Evolutionary conservation across 2,888 invertebrate species (phyloP).

Genomic region (Axea sp.): DNA sequence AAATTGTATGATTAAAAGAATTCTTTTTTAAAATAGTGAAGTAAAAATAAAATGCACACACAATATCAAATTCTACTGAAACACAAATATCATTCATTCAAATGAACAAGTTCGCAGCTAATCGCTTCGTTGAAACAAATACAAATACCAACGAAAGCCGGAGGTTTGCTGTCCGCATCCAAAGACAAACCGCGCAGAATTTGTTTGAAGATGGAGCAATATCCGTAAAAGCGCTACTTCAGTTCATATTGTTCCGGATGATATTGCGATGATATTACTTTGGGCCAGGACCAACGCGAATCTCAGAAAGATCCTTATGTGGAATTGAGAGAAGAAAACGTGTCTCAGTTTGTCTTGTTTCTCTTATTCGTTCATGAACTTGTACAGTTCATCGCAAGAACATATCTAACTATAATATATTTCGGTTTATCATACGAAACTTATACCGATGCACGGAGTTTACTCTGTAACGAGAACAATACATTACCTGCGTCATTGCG

Average conservation of each 20-base stretch:
- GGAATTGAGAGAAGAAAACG: slow-evolving; percentile 41
- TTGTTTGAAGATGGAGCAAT: slow-evolving; percentile 57
- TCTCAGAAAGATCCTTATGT: slow-evolving; percentile 38
- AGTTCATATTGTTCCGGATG: slow-evolving; percentile 51
- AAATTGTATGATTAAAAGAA: no score
- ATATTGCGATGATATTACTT: slow-evolving; percentile 56
- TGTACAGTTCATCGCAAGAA: slow-evolving; percentile 41
- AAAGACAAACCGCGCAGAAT: slow-evolving; percentile 43
- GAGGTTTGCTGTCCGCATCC: slow-evolving; percentile 27
- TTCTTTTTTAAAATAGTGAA: neutral
- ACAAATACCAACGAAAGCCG: slow-evolving; percentile 32
- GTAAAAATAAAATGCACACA: neutral
- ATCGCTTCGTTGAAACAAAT: slow-evolving; percentile 32
- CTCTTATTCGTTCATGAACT: slow-evolving; percentile 32
- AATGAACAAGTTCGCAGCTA: slow-evolving; percentile 43
- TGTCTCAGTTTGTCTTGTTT: slow-evolving; percentile 32
- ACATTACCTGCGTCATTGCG: no score
- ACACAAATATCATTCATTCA: slow-evolving; percentile 18
- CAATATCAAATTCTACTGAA: no score
- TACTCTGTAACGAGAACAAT: no score
- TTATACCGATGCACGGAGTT: no score
- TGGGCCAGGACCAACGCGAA: slow-evolving; percentile 37
- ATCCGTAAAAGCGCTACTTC: slow-evolving; percentile 56
- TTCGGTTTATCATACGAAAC: no score
- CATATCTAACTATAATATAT: slow-evolving; percentile 49